phyloP scores from a whole-genome alignment of 2,113 vertebrate species.

The Camarhynchus parvulus region DNA sequence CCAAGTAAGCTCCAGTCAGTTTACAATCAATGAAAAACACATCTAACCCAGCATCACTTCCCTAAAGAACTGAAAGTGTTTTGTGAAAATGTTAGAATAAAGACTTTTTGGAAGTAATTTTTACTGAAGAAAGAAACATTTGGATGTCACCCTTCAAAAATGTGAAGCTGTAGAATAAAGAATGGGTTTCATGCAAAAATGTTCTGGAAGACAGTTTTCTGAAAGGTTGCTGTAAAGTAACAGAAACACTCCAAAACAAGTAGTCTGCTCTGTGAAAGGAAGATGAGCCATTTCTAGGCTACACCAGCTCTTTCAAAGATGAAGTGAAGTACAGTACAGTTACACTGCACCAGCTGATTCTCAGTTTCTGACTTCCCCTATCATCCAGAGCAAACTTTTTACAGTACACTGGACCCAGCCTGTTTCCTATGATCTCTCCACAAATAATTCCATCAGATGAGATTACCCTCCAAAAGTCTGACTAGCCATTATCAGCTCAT shows the following conservation, averaged over 20 bases:
- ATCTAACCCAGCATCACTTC: background rate
- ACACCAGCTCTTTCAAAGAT: background rate
- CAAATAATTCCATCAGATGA: slow-evolving; percentile 45
- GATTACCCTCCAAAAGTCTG: slow-evolving; percentile 35
- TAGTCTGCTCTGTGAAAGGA: background rate
- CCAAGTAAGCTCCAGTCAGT: background rate
- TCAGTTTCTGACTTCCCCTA: background rate
- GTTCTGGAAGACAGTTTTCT: background rate
- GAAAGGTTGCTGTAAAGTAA: background rate
- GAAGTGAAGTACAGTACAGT: background rate
- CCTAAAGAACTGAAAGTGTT: background rate
- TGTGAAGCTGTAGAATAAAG: background rate
- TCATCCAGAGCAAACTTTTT: background rate
- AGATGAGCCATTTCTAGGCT: background rate
- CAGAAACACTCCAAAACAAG: background rate
- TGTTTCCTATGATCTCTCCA: slow-evolving; percentile 30
- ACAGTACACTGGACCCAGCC: background rate
- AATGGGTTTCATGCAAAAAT: background rate
- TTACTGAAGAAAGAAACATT: background rate
- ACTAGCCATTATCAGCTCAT: slow-evolving; percentile 62
- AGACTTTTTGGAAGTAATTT: background rate
- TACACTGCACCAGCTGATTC: background rate
- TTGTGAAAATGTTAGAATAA: background rate
- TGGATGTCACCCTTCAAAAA: background rate
- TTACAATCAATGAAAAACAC: background rate